A percentile compares a stretch with the other conserved stretches of the same genome.
Evolutionary conservation across 2,797 vertebrate genomes (phyloP).

Genomic region (Halcyon leucocephala): DNA sequence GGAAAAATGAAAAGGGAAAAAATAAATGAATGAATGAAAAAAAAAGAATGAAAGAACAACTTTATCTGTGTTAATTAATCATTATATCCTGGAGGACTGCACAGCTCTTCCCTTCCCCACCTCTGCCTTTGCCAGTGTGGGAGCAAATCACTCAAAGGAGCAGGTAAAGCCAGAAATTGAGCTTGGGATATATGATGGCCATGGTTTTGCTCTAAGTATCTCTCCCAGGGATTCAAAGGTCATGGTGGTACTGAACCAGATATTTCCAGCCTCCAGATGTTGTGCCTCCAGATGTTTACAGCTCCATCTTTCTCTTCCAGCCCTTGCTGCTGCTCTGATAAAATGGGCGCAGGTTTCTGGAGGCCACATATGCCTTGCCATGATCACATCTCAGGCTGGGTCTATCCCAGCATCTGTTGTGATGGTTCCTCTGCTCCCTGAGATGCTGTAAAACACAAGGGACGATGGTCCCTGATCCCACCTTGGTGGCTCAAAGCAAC

Average conservation of each 20-base stretch:
- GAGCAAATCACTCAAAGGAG: rapidly evolving
- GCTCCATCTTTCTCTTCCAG: background rate
- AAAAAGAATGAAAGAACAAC: background rate
- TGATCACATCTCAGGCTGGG: background rate
- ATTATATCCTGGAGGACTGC: background rate
- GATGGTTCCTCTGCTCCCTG: rapidly evolving
- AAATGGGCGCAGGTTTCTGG: background rate
- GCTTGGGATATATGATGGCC: background rate
- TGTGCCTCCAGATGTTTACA: background rate
- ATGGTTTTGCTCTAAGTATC: background rate
- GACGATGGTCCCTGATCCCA: background rate
- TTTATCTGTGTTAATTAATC: background rate
- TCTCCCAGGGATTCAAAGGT: background rate
- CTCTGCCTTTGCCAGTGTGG: background rate
- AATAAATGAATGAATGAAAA: background rate
- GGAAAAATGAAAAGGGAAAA: background rate
- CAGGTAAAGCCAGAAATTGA: background rate
- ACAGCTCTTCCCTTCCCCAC: rapidly evolving
- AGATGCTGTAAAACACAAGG: background rate
- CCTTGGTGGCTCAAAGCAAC: background rate
- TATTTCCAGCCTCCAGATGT: background rate
- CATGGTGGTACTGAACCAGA: rapidly evolving
- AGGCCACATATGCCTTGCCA: rapidly evolving
- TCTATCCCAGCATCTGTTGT: background rate
- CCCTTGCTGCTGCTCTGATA: rapidly evolving